Conservation (phyloP, 2,113 vertebrate species). For the Sander vitreus region DNA sequence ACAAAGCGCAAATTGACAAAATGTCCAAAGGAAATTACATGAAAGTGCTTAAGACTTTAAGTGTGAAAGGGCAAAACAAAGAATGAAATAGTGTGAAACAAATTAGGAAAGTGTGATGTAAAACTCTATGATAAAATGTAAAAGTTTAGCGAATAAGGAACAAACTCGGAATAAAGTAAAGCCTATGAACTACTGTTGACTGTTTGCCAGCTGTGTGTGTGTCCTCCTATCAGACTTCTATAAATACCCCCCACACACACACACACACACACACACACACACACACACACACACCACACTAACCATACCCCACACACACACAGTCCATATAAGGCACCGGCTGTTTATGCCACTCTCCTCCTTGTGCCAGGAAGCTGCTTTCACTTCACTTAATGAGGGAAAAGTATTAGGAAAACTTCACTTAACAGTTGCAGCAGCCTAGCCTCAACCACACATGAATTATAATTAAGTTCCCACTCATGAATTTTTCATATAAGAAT, state of each 20-base stretch:
- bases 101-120: not conserved
- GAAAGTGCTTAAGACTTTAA: not conserved
- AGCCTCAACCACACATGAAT: not conserved
- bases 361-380: constrained; percentile 28
- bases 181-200: too few relatives aligned
- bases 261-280: not conserved
- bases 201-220: constrained; percentile 5
- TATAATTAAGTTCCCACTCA: not conserved
- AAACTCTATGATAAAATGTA: not conserved
- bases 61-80: not conserved
- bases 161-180: too few relatives aligned
- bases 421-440: not conserved
- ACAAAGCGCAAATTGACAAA: too few relatives aligned
- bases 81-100: not conserved
- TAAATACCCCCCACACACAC: constrained; percentile 41
- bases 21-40: not conserved
- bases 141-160: not conserved
- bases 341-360: constrained; percentile 31
- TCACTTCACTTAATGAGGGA: constrained; percentile 33
- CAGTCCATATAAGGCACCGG: too few relatives aligned
- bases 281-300: not conserved
- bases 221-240: constrained; percentile 41
- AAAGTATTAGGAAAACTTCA: not conserved
- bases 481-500: not conserved
- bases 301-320: not conserved